Evolutionary conservation across 2,888 invertebrate species (phyloP), one percentile per base, ranked within the genome.

Genomic region (Cephus nigrinus): DNA sequence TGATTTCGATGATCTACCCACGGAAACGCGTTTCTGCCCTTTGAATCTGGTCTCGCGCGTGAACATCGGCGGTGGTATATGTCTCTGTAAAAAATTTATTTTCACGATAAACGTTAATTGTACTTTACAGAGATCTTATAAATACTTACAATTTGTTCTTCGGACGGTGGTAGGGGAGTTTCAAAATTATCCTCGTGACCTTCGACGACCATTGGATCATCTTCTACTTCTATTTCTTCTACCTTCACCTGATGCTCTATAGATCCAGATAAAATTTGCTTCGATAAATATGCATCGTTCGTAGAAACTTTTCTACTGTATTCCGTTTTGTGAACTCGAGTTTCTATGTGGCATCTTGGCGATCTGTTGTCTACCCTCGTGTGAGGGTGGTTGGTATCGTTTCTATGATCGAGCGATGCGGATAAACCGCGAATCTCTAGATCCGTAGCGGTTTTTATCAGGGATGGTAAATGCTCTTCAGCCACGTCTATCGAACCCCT

Each of bases 401-500:
- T 93, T 78, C 93, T 90, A 15, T 93, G 93, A 85, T 94, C 94
- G 23, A 55, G 55, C 23, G 55, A 55, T 75, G 94, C 94, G 1
- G 94, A 94, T 76, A 94, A 92, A 4, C 95, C 95, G 83, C 94
- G 92, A 78, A 95, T 94, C 90, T 95, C 95, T 76, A 95, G 90
- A 85, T 95, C 95, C 4, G 94, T 94, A 0, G 95, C 95, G 55
- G 95, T 94, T 85, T 94, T 94, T 92, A 94, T 94, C 76, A 95
- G 88, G 0, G 94, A 93, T 81, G 94, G 94, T 55, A 95, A 90
- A 85, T 94, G 94, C 83, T 94, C 92, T 80, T 94, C 94, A 75
- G 94, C 93, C 11, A 95, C 94, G 85, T 95, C 95, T 79, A 95
- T 94, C 3, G 94, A 94, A 1, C 95, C 95, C 83, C 94, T 94